These are phyloP conservation scores for Alces alces DNA, from an alignment of 2,113 vertebrate genomes.

Conservation along the genomic window DNA sequence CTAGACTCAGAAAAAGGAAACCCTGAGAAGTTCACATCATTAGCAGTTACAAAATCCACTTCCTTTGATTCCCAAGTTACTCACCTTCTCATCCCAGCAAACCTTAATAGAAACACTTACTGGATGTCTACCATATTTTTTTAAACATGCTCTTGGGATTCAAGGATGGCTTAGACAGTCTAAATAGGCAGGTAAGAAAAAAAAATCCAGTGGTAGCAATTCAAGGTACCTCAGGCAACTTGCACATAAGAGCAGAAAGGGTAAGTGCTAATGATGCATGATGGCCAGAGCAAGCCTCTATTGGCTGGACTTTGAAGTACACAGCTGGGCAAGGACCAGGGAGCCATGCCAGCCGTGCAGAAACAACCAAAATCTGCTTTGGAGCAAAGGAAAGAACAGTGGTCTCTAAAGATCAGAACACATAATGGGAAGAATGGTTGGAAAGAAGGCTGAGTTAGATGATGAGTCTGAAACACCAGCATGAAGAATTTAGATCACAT, in stretches of 20 bases:
- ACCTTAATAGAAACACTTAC: neutral
- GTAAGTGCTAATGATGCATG: fast-evolving
- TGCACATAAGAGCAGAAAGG: neutral
- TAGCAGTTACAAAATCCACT: neutral
- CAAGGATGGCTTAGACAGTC: neutral
- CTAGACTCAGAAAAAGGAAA: neutral
- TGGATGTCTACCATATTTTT: neutral
- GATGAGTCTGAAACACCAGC: neutral
- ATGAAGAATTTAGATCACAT: neutral
- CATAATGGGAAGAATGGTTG: neutral
- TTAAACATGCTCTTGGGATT: neutral
- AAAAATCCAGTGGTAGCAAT: neutral
- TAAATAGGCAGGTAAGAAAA: neutral
- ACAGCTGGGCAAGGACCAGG: neutral
- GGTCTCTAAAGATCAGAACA: neutral
- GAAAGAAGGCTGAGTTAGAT: neutral
- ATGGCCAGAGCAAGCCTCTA: fast-evolving
- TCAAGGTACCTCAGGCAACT: neutral
- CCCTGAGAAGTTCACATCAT: neutral
- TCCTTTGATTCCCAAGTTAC: neutral
- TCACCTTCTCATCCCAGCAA: neutral
- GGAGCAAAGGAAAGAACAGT: neutral
- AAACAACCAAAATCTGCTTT: neutral
- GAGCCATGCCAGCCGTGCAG: neutral
- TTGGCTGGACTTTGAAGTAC: neutral